A percentile compares a stretch with the other conserved stretches of the same genome.
phyloP scores from a whole-genome alignment of 2,797 vertebrate species.

The Rhabdophis nuchalis region DNA sequence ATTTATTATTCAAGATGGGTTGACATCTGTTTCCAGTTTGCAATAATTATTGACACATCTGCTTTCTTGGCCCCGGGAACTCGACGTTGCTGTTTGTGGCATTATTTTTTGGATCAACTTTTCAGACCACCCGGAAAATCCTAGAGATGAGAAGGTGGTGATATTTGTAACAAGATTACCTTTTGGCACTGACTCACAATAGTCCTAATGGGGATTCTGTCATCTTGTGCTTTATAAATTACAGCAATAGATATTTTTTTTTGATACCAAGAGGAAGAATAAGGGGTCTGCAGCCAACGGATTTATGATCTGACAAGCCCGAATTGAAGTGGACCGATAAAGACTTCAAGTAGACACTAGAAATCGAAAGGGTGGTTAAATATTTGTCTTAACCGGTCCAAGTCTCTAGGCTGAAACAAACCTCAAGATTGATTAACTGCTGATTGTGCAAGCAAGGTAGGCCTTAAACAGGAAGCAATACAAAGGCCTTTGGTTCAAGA shows the following conservation, averaged over 20 bases:
- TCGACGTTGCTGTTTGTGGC: slow-evolving; percentile 76
- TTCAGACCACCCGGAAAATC: slow-evolving; percentile 80
- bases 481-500: background rate
- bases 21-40: slow-evolving; percentile 82
- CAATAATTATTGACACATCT: slow-evolving; percentile 83
- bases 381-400: slow-evolving; percentile 44
- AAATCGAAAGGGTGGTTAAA: slow-evolving; percentile 60
- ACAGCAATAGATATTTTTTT: slow-evolving; percentile 58
- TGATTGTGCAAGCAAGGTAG: slow-evolving; percentile 43
- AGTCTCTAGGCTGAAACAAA: slow-evolving; percentile 49
- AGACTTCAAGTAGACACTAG: slow-evolving; percentile 49
- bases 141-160: slow-evolving; percentile 69
- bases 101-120: slow-evolving; percentile 78
- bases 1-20: slow-evolving; percentile 75
- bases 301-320: slow-evolving; percentile 64
- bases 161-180: slow-evolving; percentile 73
- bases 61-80: slow-evolving; percentile 76
- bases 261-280: slow-evolving; percentile 72
- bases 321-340: slow-evolving; percentile 59
- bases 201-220: slow-evolving; percentile 66
- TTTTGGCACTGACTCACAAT: slow-evolving; percentile 67
- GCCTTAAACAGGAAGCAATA: background rate
- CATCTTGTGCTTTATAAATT: slow-evolving; percentile 67
- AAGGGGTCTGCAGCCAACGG: slow-evolving; percentile 52
- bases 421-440: slow-evolving; percentile 35